A percentile compares a stretch with the other conserved stretches of the same genome.
phyloP scores from a whole-genome alignment of 2,113 vertebrate genomes.

The Noctilio leporinus region DNA sequence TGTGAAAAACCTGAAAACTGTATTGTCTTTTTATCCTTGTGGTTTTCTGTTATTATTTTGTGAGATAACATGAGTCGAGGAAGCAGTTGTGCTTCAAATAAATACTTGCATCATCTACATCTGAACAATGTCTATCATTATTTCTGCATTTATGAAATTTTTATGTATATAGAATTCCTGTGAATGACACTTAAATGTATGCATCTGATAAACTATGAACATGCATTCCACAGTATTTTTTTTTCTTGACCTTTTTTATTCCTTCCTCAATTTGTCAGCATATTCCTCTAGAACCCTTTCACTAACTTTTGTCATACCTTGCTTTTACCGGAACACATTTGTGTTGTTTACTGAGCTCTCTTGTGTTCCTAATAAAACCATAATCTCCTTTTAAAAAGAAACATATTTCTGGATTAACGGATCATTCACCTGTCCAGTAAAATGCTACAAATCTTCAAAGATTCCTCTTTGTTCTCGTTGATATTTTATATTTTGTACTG shows the following conservation, averaged over 20 bases:
- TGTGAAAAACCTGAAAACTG: neutral
- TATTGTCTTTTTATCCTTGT: neutral
- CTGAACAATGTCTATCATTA: neutral
- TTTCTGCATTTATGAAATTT: neutral
- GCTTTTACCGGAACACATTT: neutral
- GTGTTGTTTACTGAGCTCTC: neutral
- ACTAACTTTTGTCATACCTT: neutral
- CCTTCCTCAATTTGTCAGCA: neutral
- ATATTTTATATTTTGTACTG: neutral
- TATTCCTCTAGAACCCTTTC: neutral
- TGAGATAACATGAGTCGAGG: neutral
- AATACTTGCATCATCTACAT: neutral
- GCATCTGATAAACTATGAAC: neutral
- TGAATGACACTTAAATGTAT: neutral
- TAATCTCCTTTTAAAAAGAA: neutral
- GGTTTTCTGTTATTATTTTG: neutral
- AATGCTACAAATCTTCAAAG: neutral
- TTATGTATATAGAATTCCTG: neutral
- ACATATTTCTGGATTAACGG: neutral
- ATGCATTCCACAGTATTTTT: neutral
- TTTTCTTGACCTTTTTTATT: neutral
- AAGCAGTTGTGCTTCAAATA: neutral
- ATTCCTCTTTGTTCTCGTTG: neutral
- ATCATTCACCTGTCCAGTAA: neutral
- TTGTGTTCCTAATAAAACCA: neutral